These are phyloP conservation scores for Saccostrea cuccullata DNA, from an alignment of 1,140 invertebrate genomes.

Conservation along the genomic window DNA sequence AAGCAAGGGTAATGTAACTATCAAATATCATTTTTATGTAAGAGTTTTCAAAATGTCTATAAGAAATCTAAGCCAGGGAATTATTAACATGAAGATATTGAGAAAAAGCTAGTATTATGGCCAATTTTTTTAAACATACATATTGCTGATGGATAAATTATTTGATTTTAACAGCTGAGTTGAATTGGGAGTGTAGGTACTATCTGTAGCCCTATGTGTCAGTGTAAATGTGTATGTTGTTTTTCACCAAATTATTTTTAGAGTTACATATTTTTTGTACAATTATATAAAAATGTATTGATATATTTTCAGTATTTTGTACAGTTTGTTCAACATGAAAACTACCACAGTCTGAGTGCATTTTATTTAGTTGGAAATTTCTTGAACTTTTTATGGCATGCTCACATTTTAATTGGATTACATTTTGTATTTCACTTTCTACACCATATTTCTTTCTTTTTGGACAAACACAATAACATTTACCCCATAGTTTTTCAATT, in stretches of 20 bases:
- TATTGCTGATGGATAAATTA: background rate
- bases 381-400: slow-evolving; percentile 4
- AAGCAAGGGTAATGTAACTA: too few relatives aligned
- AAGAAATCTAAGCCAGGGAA: too few relatives aligned
- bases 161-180: slow-evolving; percentile 13
- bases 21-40: too few relatives aligned
- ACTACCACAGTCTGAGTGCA: background rate
- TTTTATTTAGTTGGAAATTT: slow-evolving; percentile 10
- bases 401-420: background rate
- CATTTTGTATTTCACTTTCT: too few relatives aligned
- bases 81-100: too few relatives aligned
- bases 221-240: background rate
- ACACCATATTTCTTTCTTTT: too few relatives aligned
- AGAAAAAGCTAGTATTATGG: too few relatives aligned
- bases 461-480: too few relatives aligned
- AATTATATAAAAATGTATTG: background rate
- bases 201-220: background rate
- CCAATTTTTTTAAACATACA: too few relatives aligned
- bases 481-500: background rate
- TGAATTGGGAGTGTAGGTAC: background rate
- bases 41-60: too few relatives aligned
- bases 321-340: background rate
- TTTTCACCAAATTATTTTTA: background rate
- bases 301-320: background rate
- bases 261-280: background rate